Conservation (phyloP, 2,113 vertebrate genomes). For the Rhabdornis inornatus region DNA sequence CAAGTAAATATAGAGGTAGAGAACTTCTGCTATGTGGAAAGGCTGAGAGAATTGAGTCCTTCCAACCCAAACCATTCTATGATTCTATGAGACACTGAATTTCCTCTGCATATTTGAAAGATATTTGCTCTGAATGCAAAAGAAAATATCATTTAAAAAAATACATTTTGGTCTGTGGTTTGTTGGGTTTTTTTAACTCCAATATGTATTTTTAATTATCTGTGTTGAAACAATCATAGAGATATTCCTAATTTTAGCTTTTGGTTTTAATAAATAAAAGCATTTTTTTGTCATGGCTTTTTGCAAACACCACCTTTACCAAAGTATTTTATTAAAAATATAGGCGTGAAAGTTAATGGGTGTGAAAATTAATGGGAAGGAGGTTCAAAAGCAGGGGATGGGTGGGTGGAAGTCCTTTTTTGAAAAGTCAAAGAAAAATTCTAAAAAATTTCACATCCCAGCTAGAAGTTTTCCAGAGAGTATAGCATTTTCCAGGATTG, state of each 20-base stretch:
- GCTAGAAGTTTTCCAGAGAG: neutral
- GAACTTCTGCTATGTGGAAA: neutral
- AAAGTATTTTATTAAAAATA: neutral
- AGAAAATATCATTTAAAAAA: neutral
- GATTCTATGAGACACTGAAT: neutral
- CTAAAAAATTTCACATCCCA: neutral
- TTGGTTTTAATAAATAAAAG: neutral
- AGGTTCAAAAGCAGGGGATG: fast-evolving
- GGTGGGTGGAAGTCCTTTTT: fast-evolving
- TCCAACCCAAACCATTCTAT: neutral
- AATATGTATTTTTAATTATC: neutral
- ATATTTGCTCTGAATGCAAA: neutral
- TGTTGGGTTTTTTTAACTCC: neutral
- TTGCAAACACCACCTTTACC: neutral
- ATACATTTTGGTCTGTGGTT: neutral
- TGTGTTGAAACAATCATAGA: neutral
- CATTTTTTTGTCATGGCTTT: neutral
- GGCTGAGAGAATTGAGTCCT: neutral
- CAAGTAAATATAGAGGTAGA: neutral
- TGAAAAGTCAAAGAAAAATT: neutral
- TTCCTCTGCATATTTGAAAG: neutral
- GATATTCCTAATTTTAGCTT: neutral
- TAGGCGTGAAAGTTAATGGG: no score
- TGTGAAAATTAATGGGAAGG: neutral
- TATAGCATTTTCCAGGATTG: neutral